Evolutionary conservation across 2,113 vertebrate genomes (phyloP).

Genomic region (Ramphastos sulfuratus): DNA sequence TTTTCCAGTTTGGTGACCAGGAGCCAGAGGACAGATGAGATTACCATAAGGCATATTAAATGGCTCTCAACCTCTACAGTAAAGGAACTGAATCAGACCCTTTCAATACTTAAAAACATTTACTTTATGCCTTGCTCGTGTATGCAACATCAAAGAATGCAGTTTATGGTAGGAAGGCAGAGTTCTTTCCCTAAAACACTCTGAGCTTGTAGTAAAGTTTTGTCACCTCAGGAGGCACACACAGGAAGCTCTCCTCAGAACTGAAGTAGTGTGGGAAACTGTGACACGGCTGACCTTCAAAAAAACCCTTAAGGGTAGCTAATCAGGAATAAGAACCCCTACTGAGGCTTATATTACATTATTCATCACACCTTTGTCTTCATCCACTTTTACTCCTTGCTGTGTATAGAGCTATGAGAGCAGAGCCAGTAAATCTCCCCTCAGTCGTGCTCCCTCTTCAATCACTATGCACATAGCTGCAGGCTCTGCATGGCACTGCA

Average conservation of each 20-base stretch:
- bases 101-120: not conserved
- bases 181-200: not conserved
- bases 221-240: not conserved
- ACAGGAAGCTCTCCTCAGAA: not conserved
- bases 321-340: not conserved
- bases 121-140: not conserved
- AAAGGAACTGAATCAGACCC: not conserved
- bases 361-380: not conserved
- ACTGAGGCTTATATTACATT: not conserved
- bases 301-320: not conserved
- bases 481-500: accelerated
- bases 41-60: not conserved
- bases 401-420: not conserved
- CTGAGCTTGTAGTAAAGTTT: not conserved
- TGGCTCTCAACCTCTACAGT: not conserved
- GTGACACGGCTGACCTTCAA: not conserved
- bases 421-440: not conserved
- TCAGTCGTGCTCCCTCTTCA: accelerated
- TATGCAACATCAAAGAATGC: not conserved
- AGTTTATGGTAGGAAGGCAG: not conserved
- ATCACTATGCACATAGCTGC: not conserved
- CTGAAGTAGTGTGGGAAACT: not conserved
- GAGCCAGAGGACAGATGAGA: not conserved
- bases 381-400: not conserved
- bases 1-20: too few relatives aligned